Evolutionary conservation across 2,797 vertebrate genomes (phyloP).

Genomic region (Myotis vivesi): DNA sequence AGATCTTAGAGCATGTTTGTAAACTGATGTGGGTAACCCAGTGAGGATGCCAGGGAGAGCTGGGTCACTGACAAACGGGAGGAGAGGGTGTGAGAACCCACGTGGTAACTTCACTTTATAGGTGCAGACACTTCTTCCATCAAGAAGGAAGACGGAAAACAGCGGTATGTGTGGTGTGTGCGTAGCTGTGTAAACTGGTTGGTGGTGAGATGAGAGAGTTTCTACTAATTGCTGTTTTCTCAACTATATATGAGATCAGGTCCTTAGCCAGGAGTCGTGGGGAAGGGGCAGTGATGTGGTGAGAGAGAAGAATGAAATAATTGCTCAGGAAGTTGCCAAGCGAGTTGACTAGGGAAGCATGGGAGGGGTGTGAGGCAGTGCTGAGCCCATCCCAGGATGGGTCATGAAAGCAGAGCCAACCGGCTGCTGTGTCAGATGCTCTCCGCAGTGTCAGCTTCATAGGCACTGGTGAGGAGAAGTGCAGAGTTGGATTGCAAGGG

Average conservation of each 20-base stretch:
- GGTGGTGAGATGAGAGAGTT: neutral
- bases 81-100: neutral
- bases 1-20: neutral
- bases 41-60: neutral
- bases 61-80: neutral
- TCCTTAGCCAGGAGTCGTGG: neutral
- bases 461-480: neutral
- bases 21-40: neutral
- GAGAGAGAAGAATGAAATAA: neutral
- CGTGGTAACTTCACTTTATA: neutral
- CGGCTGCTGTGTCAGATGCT: neutral
- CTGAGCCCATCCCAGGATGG: neutral
- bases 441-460: neutral
- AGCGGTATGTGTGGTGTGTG: neutral
- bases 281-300: neutral
- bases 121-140: neutral
- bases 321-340: neutral
- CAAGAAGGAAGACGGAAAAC: neutral
- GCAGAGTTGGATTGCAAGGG: neutral
- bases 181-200: neutral
- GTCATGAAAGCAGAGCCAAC: neutral
- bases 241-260: neutral
- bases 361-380: neutral
- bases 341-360: neutral
- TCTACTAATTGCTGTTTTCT: neutral